Percentiles rank a stretch among this genome's conserved stretches.
Conservation (phyloP, 2,797 vertebrate genomes). For the Limosa lapponica region DNA sequence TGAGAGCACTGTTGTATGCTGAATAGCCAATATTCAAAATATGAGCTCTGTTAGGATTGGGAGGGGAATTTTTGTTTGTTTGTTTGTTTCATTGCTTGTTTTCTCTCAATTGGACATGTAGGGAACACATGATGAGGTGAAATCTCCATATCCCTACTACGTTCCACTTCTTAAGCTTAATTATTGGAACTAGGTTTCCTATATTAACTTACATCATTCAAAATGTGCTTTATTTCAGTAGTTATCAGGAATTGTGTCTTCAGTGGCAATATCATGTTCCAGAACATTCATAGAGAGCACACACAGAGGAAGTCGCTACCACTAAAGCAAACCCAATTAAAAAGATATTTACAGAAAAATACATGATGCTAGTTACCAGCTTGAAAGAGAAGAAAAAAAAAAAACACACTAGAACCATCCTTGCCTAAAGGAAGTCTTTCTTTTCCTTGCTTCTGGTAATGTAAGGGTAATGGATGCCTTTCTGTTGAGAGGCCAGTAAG, state of each 20-base stretch:
- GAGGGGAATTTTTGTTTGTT: not conserved
- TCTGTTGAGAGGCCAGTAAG: not conserved
- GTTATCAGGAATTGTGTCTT: not conserved
- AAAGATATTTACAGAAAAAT: not conserved
- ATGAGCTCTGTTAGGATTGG: not conserved
- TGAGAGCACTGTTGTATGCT: not conserved
- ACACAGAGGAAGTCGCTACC: not conserved
- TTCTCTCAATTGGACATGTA: not conserved
- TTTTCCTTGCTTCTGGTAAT: constrained; percentile 1
- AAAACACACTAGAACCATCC: not conserved
- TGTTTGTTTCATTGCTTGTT: not conserved
- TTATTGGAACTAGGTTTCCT: not conserved
- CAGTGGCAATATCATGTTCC: not conserved
- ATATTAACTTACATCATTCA: not conserved
- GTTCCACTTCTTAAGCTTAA: not conserved
- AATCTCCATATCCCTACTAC: not conserved
- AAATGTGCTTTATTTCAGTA: not conserved
- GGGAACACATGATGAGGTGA: not conserved
- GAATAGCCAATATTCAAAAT: not conserved
- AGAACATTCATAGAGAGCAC: not conserved
- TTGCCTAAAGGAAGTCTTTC: not conserved
- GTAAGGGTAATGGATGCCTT: not conserved
- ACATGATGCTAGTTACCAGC: not conserved
- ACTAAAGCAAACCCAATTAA: not conserved
- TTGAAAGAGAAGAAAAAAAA: not conserved